Base-by-base conservation (phyloP, 2,113 vertebrate species). In the Campylorhamphus procurvoides region DNA sequence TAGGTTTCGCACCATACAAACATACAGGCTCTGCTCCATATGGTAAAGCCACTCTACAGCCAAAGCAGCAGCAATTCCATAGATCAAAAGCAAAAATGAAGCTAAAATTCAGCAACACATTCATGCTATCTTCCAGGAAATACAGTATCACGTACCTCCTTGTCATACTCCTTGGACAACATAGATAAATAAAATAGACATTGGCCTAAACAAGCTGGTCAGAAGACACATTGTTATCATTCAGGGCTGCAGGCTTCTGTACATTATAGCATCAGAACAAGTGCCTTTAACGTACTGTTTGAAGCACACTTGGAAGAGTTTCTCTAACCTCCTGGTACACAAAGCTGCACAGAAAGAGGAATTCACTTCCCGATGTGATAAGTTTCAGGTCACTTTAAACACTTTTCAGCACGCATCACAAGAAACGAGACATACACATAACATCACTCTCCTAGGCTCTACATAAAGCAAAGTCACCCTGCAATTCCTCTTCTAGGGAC, bases 181-280 rank as follows among this genome's bases (percentile, higher is more conserved):
- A 90, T 67, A 92, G 84, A 85, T 82, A 97, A 94, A 96, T 89
- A 96, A 97, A 97, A 96, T 59, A 96, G 73, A 95, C 66, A 88
- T 84, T 55, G 91, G 93, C 96, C 96, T 96, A 93, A 96, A 93
- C 71, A 85, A 89, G 74, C 42, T 93, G 60, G 40, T 96, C 89
- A 93, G 67, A 91, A 83, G 75, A 96, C 14, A 94, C 44, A 90
- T 18, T 27, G 55, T 94, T 82, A 96, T 46, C 62, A 93, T 53
- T 88, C 44, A 85, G 67, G 64, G 39, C 73, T 86, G 42, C 47
- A 89, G 82, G 31, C 9, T 69, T 77, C 52, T 63, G 66, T 93
- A 82, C 31, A 14, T 67, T 90, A 92, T 25, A 89, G 53, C 25
- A 59, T 49, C 53, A 64, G 66, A 53, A 91, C n/a, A 31, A 90